Conservation (phyloP, 2,113 vertebrate genomes). For the Brachyistius frenatus region DNA sequence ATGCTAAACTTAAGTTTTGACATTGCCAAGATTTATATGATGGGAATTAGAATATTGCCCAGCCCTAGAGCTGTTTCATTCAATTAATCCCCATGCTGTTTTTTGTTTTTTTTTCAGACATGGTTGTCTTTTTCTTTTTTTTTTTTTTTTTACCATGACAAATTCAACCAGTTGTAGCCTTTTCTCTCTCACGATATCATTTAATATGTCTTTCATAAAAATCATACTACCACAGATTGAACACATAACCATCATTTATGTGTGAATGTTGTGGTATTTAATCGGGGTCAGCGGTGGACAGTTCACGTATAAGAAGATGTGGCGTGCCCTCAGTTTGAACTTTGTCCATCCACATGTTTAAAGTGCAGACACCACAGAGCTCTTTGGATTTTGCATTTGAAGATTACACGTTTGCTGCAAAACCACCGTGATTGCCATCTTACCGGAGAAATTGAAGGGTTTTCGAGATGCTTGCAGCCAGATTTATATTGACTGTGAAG, state of each 20-base stretch:
- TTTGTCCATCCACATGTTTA: conserved; percentile 12
- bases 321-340: conserved; percentile 35
- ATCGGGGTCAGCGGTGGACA: background rate
- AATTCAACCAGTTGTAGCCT: conserved; percentile 7
- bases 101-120: conserved; percentile 1
- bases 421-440: conserved; percentile 48
- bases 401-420: conserved; percentile 39
- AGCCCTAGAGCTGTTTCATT: conserved; percentile 34
- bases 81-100: conserved; percentile 30
- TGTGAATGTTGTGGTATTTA: conserved; percentile 6
- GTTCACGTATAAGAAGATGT: background rate
- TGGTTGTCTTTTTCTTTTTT: background rate
- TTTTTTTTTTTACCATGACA: background rate
- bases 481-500: conserved; percentile 43
- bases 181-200: conserved; percentile 37
- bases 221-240: conserved; percentile 25
- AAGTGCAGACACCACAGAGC: conserved; percentile 25
- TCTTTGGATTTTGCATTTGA: conserved; percentile 16
- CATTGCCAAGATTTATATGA: no score
- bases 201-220: background rate
- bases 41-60: conserved; percentile 40
- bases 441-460: conserved; percentile 39
- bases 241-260: conserved; percentile 32
- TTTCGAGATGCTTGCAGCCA: conserved; percentile 16
- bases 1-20: no score